Evolutionary conservation across 2,888 invertebrate species (phyloP), one percentile per base, ranked within the genome.

Genomic region (Germaria angustata): DNA sequence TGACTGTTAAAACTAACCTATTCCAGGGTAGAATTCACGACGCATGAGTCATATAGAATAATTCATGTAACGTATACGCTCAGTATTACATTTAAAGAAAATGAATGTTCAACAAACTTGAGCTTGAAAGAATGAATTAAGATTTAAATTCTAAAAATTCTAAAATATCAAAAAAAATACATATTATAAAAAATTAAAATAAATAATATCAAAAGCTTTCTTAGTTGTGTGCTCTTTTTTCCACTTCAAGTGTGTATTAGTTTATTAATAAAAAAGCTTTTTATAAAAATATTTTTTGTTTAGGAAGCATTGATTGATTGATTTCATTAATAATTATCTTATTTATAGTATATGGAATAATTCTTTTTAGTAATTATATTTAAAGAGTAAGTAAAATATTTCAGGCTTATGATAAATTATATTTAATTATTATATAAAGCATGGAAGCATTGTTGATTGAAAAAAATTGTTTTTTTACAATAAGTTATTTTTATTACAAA

Each of bases 261-360:
- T 57, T 69, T 53, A 8, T 34, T 72, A 32, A 32, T 53, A 68
- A 72, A 81, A 81, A 78, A 84, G 72, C 79, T 80, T 63, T 71
- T 71, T 76, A 83, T 77, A 84, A 84, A 84, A 82, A 84, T 81
- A 77, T 71, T 66, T 66, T 77, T 41, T 36, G 22, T 59, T 65
- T 69, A 84, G 82, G 80, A 84, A 84, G 84, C 84, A 71, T 79
- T 75, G 44, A 75, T 41, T 77, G 83, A 46, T 84, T 63, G 46
- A 39, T 66, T 51, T 24, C 36, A 57, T 65, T 20, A n/a, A 36
- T 53, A 15, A 28, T 17, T 76, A 44, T 65, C 65, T 76, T 44
- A 17, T 75, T 57, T n/a, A 39, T n/a, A 36, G 2, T 59, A 22
- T 24, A 9, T 24, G 2, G 1, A 59, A 15, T 39, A 59, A 7